Base-by-base conservation (phyloP, 2,888 invertebrate species). In the Oscheius sp. region DNA sequence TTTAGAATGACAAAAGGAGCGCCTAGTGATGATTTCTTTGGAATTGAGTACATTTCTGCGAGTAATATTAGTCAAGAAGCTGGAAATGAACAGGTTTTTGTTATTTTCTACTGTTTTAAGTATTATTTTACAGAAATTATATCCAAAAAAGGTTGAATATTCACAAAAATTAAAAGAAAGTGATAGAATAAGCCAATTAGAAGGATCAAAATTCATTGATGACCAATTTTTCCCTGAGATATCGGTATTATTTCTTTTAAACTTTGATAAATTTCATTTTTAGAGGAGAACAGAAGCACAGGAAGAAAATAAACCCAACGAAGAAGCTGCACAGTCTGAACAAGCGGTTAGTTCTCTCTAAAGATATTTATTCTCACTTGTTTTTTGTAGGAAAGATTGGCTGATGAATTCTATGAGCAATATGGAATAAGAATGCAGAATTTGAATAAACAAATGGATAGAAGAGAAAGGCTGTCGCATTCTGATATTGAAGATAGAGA, bases 1-100 rank as follows among this genome's bases (percentile, higher is more conserved):
- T n/a, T n/a, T n/a, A 42, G 12, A 42, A 52, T 52, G 52, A 27
- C 52, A 29, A 52, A 52, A 52, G 23, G 25, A 25, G 29, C 25
- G 2, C 27, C 27, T 15, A 34, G 23, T 34, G 68, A 68, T 33
- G 68, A 68, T 27, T 68, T 68, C 34, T 68, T 68, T 34, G 68
- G 58, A 3, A 68, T 68, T 20, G 61, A 61, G 17, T 53, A 55
- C 34, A 33, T 34, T 31, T 66, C 66, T 8, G 0, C 39, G 27
- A n/a, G 15, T 15, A 17, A 45, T 25, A 42, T n/a, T 15, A 39
- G 6, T 46, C 31, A n/a, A 25, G 23, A n/a, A 4, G 17, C n/a
- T 5, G 23, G 34, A 6, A 23, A 55, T 6, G 34, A 55, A 17
- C 55, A n/a, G 55, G 55, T 55, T n/a, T n/a, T n/a, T 31, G 20